Base-by-base conservation (phyloP, 2,113 vertebrate genomes). In the Epinephelus cyanopodus region DNA sequence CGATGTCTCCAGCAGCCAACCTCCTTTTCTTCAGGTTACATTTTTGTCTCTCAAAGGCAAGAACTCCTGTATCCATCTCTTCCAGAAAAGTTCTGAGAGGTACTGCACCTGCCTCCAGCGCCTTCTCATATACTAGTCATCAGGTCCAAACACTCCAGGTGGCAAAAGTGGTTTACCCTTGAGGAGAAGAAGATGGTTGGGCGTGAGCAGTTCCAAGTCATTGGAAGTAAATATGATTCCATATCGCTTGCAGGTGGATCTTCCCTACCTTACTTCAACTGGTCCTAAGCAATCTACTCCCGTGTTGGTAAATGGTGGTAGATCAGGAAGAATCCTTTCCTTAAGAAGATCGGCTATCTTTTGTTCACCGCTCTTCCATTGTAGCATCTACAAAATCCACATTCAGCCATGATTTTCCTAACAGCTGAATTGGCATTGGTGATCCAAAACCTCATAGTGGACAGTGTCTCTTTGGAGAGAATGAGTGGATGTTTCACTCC, bases 401-500 rank as follows among this genome's bases (percentile, higher is more conserved):
- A 72, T 25, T 58, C n/a, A 18, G n/a, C 14, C 1, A 72, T 19
- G 9, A 58, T 0, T 13, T 47, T 72, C 33, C 54, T 72, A 4
- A 72, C 54, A 21, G 70, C 70, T 27, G 70, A 25, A 45, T 27
- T 58, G 4, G 37, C 37, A 1, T 47, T 72, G 8, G n/a, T 72
- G 9, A 72, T 58, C 70, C 70, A 72, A 47, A 27, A 58, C 11
- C 5, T 60, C 5, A 60, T 7, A 0, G 39, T n/a, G 2, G 57
- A 74, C 17, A 60, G 25, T 5, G 57, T 74, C 14, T 74, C 71
- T 6, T 74, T 62, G 25, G 45, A 50, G 12, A 74, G 57, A 5
- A 74, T 74, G 57, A 52, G 72, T 37, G 45, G 58, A 29, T 52
- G 72, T 8, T 63, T 63, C 2, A 5, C 42, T 6, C 63, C 58